Evolutionary conservation across 2,797 vertebrate species (phyloP), one percentile per base, ranked within the genome.

Genomic region (Silurus aristotelis): DNA sequence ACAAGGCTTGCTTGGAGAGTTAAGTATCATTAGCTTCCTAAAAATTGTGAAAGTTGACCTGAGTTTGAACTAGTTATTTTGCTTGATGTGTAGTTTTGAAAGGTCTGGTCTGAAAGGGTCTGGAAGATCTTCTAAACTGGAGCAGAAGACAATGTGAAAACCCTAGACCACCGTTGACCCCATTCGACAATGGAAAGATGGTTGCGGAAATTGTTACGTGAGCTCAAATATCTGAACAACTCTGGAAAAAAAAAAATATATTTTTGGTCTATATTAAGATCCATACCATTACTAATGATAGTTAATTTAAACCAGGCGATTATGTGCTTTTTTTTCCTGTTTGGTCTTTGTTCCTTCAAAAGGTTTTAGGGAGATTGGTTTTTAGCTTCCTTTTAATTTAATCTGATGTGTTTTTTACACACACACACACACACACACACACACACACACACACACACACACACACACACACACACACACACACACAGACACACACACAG

Each of bases 361-460:
- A 19, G 48, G 6, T 8, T 70, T 43, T 46, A 70, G 15, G 27
- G 15, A 43, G 67, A 43, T 58, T 78, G n/a, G 3, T 46, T 25
- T 8, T 19, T 27, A 6, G n/a, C 13, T 64, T 48, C 38, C 3
- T 67, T 73, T 80, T 84, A 73, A 80, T 73, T 84, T 17, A 38
- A 48, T n/a, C 7, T 55, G 17, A 67, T 55, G 72, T 80, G 22
- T 80, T 84, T 56, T 13, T 10, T n/a, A n/a, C n/a, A n/a, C n/a
- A n/a, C n/a, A n/a, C n/a, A 55, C 66, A 72, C 15, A 60, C 14
- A 60, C 58, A 60, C 58, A 60, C 58, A 60, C 58, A 60, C 58
- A 31, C 20, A 68, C 52, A 6, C 25, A n/a, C 14, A 15, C 56
- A 58, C 76, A 80, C 31, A 31, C 31, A 31, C 31, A 31, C 31